Evolutionary conservation across 2,113 vertebrate genomes (phyloP), one percentile per base, ranked within the genome.

Genomic region (Gracilinanus agilis): DNA sequence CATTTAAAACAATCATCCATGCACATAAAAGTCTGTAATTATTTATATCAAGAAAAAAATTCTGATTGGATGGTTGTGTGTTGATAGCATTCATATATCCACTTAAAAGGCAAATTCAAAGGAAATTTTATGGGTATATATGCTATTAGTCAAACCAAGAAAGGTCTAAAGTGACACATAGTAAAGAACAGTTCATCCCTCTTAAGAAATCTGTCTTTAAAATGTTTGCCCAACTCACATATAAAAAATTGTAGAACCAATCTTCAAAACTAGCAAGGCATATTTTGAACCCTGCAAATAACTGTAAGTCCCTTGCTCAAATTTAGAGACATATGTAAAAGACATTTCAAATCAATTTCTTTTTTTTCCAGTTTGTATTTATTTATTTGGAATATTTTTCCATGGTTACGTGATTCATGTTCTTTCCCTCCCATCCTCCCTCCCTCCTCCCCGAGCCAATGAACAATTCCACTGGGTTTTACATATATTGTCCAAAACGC

Each of bases 91-190:
- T 67, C 34, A 88, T 56, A 29, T 95, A 97, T 93, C 24, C 44
- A 95, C 92, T 96, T 95, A 96, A 97, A 95, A 93, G 96, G 96
- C 92, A 97, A 96, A 96, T 96, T 97, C 55, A 96, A 91, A 94
- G 93, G 95, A 94, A 67, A 90, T 10, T 90, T 0, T 88, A 25
- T 91, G 13, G 58, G 10, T 34, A 67, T 67, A 3, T 67, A 67
- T 67, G 29, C 29, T 67, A 34, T 34, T 67, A 34, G 27, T 67
- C 58, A 12, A 67, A 34, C 10, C 12, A 13, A 67, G 56, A 67
- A 34, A 67, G 13, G 29, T 67, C 58, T 67, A 34, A 67, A 34
- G 58, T 12, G 58, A 29, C 27, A 67, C 58, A 67, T 67, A 67
- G 27, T 34, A 67, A 67, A 67, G 27, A 67, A 67, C 27, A 13